These are phyloP conservation scores for Centropus bengalensis DNA, from an alignment of 2,113 vertebrate genomes.

Conservation along the genomic window DNA sequence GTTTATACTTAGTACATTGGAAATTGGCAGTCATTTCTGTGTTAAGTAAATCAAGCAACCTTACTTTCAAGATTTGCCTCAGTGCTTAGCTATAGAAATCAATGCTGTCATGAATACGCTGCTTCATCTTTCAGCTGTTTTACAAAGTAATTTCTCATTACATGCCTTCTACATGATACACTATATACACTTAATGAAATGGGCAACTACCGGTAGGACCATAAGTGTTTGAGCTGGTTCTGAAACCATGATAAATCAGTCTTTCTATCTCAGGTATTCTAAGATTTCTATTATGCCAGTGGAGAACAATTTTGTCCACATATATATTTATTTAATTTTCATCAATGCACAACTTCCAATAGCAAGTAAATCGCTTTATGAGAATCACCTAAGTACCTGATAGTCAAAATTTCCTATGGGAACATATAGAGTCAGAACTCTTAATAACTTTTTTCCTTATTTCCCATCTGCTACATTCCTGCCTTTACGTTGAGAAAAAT, in stretches of 20 bases:
- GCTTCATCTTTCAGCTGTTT: not conserved
- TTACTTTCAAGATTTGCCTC: slow-evolving; percentile 7
- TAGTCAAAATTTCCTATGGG: slow-evolving; percentile 14
- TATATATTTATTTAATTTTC: slow-evolving; percentile 5
- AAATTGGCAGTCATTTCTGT: not conserved
- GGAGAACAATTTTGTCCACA: not conserved
- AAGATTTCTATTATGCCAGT: not conserved
- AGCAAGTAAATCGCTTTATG: not conserved
- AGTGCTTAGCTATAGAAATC: not conserved
- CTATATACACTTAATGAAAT: not conserved
- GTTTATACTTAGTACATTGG: not conserved
- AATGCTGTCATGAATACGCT: not conserved
- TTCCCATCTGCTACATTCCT: not conserved
- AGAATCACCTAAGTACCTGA: not conserved
- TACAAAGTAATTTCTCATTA: not conserved
- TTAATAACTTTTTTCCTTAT: not conserved
- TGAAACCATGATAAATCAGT: not conserved
- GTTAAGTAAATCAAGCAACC: not conserved
- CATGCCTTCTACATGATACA: not conserved
- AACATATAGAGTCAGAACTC: not conserved
- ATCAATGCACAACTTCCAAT: not conserved
- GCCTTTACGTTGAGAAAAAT: not conserved
- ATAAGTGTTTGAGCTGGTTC: not conserved
- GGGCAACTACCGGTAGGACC: not conserved
- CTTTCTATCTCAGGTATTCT: not conserved